These are phyloP conservation scores for Drosophila grimshawi DNA, from an alignment of 1,140 invertebrate genomes.

Conservation along the genomic window DNA sequence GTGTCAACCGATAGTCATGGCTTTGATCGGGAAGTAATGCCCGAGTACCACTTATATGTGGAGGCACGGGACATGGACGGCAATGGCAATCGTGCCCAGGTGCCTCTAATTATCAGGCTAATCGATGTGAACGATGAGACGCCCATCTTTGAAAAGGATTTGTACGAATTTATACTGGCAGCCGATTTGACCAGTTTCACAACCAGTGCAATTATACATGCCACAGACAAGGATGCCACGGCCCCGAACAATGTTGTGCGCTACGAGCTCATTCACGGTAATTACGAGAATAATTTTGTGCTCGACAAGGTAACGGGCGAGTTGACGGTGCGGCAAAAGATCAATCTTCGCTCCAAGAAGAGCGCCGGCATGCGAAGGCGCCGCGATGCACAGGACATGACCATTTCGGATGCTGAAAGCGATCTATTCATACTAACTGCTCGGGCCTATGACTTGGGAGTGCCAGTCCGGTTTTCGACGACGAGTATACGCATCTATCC, in stretches of 20 bases:
- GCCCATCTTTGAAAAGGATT: slow-evolving; percentile 91
- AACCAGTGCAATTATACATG: slow-evolving; percentile 89
- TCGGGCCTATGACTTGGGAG: slow-evolving; percentile 92
- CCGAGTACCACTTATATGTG: slow-evolving; percentile 91
- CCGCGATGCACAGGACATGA: slow-evolving; percentile 47
- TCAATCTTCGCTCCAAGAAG: slow-evolving; percentile 73
- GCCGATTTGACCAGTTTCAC: slow-evolving; percentile 90
- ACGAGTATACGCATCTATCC: slow-evolving; percentile 89
- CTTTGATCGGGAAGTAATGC: slow-evolving; percentile 93
- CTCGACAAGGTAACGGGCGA: slow-evolving; percentile 92
- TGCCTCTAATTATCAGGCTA: slow-evolving; percentile 90
- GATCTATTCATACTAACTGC: slow-evolving; percentile 88
- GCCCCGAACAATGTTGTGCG: slow-evolving; percentile 94
- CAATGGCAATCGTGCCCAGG: slow-evolving; percentile 89
- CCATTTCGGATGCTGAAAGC: slow-evolving; percentile 79
- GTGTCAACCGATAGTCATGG: slow-evolving; percentile 89
- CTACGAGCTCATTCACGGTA: slow-evolving; percentile 93
- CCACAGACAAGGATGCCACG: slow-evolving; percentile 92
- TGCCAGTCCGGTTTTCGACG: slow-evolving; percentile 89
- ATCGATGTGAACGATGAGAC: slow-evolving; percentile 95
- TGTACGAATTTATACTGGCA: slow-evolving; percentile 93
- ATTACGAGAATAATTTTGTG: slow-evolving; percentile 91
- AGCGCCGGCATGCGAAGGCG: slow-evolving; percentile 78
- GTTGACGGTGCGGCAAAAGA: slow-evolving; percentile 82
- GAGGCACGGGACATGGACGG: slow-evolving; percentile 95